Evolutionary conservation across 2,888 invertebrate species (phyloP).

Genomic region (Creontiades dilutus): DNA sequence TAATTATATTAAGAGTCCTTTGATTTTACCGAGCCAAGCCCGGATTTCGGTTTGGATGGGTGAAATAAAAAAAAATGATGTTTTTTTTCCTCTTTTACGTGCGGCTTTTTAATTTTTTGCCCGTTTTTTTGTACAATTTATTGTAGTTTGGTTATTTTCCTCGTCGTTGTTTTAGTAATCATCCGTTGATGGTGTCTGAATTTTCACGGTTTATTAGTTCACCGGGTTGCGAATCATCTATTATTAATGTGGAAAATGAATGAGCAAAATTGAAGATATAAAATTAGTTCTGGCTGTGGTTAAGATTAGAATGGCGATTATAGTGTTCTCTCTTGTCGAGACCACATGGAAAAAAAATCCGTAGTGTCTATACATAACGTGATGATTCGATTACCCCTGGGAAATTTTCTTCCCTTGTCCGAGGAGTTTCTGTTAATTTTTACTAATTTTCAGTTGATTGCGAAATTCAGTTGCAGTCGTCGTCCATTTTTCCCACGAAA

Average conservation of each 20-base stretch:
- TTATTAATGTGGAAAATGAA: neutral
- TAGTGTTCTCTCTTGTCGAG: neutral
- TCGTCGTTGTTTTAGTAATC: neutral
- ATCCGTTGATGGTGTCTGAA: neutral
- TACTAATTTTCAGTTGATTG: neutral
- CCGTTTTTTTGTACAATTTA: constrained; percentile 14
- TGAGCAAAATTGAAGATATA: neutral
- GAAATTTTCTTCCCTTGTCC: neutral
- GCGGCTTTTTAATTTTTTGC: constrained; percentile 24
- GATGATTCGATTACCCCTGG: neutral
- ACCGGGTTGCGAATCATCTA: neutral
- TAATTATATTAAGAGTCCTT: neutral
- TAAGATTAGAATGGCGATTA: constrained; percentile 3
- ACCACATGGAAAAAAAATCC: neutral
- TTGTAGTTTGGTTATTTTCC: neutral
- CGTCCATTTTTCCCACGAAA: neutral
- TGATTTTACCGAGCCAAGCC: constrained; percentile 39
- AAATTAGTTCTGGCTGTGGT: constrained; percentile 65
- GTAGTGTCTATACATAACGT: neutral
- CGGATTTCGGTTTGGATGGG: constrained; percentile 34
- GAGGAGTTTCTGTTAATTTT: neutral
- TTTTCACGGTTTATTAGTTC: neutral
- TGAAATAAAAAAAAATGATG: neutral
- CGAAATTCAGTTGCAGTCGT: neutral
- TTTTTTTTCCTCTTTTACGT: neutral